phyloP scores from a whole-genome alignment of 2,113 vertebrate species.

The Chelonoidis abingdonii region DNA sequence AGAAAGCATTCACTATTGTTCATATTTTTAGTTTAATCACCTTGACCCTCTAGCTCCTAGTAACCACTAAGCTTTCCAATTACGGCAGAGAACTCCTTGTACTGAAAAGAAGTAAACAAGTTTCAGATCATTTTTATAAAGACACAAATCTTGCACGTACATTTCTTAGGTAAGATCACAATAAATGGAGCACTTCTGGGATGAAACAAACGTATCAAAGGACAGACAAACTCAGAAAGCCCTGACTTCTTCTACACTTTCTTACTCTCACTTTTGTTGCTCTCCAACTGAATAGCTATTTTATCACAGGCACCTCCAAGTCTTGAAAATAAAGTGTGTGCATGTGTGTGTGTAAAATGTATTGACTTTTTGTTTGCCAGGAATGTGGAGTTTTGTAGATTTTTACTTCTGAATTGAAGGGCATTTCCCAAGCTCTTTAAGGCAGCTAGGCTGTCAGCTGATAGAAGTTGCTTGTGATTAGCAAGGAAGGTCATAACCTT shows the following conservation, averaged over 20 bases:
- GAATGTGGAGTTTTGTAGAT: neutral
- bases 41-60: neutral
- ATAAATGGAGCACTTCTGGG: neutral
- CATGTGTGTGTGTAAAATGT: neutral
- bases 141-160: neutral
- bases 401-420: constrained; percentile 5
- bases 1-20: neutral
- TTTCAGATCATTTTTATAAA: neutral
- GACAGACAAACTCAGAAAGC: neutral
- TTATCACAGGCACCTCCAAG: neutral
- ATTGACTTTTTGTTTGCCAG: constrained; percentile 31
- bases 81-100: neutral
- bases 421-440: constrained; percentile 40
- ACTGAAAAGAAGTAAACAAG: neutral
- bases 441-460: constrained; percentile 9
- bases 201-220: neutral
- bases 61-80: neutral
- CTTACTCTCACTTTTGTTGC: neutral
- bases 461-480: neutral
- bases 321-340: neutral
- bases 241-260: rapidly evolving
- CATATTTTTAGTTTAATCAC: neutral
- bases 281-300: neutral
- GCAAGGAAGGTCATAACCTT: constrained; percentile 8
- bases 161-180: neutral